Base-by-base conservation (phyloP, 2,888 invertebrate species). In the Drosophila stalkeri region DNA sequence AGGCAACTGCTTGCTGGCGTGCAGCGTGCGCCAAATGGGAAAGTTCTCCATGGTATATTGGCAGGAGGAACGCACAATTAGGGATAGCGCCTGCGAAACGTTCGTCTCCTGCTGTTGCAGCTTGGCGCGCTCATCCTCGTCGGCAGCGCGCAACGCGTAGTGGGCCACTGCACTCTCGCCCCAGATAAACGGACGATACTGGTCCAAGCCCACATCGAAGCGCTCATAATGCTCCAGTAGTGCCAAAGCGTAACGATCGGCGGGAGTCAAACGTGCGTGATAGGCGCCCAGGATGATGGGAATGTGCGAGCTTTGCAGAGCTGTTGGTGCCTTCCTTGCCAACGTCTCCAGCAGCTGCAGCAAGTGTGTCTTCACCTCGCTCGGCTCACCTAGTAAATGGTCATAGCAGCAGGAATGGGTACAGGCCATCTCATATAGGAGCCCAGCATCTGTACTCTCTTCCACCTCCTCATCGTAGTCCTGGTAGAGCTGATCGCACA, bases 151-250 rank as follows among this genome's bases (percentile, higher is more conserved):
- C 0, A 97, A 94, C 2, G 96, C 95, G 90, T 97, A 97, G 91
- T 97, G 95, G 59, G 95, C 95, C 0, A 96, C 95, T 0, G 97
- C 98, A 3, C 96, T 95, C 90, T 95, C 95, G 1, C 98, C 97
- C 96, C 97, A 98, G 0, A 98, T 93, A 86, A 96, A 97, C 0
- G 98, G 98, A 75, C 96, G 95, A 91, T 94, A 96, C 82, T 95
- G 94, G 57, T 94, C 94, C 14, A 96, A 94, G 23, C 95, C 94
- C 68, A 95, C 93, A 60, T 95, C 95, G 88, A 95, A 95, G 70
- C 93, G 93, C 93, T 97, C 96, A 93, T 96, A 96, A 72, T 94
- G 93, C 78, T 95, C 94, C 64, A 97, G 91, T 74, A 97, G 94
- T 57, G 95, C 93, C 69, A 96, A 93, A 55, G 97, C 94, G 33